Evolutionary conservation across 35 echinoderm and acorn worm genomes (phyloP).

Genomic region (Chiridota heheva): DNA sequence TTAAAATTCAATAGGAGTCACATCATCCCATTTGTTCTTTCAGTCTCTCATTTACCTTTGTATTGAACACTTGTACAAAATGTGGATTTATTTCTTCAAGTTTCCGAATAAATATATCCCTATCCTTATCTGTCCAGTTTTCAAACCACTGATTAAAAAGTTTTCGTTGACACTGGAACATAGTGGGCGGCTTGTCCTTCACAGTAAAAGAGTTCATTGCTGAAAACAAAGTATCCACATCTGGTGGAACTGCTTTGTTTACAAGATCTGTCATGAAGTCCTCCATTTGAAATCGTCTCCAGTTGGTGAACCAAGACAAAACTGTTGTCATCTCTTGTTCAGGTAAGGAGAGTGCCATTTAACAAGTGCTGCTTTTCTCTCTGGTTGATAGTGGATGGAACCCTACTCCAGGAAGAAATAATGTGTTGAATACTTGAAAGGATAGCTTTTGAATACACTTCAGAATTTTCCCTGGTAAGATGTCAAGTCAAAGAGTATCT

Average conservation of each 20-base stretch:
- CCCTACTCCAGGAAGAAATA: no score
- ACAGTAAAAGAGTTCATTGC: slow-evolving; percentile 67
- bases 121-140: slow-evolving; percentile 63
- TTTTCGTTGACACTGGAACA: slow-evolving; percentile 81
- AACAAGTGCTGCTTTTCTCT: no score
- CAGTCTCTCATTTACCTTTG: slow-evolving; percentile 25
- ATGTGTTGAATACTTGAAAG: no score
- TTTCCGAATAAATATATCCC: slow-evolving; percentile 46
- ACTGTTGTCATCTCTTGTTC: slow-evolving; percentile 76
- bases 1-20: no score
- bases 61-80: slow-evolving; percentile 63
- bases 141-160: slow-evolving; percentile 74
- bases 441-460: no score
- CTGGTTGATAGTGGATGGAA: no score
- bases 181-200: slow-evolving; percentile 62
- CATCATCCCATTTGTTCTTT: slow-evolving; percentile 38
- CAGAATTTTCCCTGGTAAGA: no score
- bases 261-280: slow-evolving; percentile 78
- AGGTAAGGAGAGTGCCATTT: slow-evolving; percentile 55
- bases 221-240: slow-evolving; percentile 65
- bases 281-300: slow-evolving; percentile 63
- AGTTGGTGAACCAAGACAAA: slow-evolving; percentile 77
- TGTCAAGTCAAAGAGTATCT: no score
- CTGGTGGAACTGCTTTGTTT: slow-evolving; percentile 73
- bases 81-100: slow-evolving; percentile 55